Percentiles rank a stretch among this genome's conserved stretches.
These are phyloP conservation scores for Drosophila ochracea DNA, from an alignment of 2,888 invertebrate genomes.

Conservation along the genomic window DNA sequence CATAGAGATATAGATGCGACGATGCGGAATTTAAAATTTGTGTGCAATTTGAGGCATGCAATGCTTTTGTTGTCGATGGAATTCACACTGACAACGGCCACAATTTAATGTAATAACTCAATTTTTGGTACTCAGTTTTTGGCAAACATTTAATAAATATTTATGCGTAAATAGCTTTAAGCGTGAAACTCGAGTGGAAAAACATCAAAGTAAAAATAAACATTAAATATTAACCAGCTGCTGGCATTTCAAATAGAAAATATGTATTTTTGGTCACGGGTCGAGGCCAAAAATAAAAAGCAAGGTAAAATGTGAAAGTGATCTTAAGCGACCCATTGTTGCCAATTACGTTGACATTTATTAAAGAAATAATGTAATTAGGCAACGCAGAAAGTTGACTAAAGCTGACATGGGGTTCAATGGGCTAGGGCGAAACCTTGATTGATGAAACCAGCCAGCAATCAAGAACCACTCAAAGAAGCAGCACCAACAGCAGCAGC, in stretches of 20 bases:
- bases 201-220: constrained; percentile 63
- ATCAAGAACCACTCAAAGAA: constrained; percentile 48
- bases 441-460: constrained; percentile 68
- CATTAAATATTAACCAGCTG: constrained; percentile 65
- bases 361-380: constrained; percentile 75
- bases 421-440: constrained; percentile 53
- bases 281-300: not conserved
- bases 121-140: constrained; percentile 45
- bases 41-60: constrained; percentile 66
- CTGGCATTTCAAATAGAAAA: constrained; percentile 26
- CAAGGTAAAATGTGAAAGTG: constrained; percentile 8
- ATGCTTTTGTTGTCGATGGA: constrained; percentile 34
- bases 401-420: constrained; percentile 52
- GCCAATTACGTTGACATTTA: constrained; percentile 72
- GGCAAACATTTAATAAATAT: constrained; percentile 37
- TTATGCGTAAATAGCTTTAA: constrained; percentile 55
- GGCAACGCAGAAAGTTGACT: constrained; percentile 42
- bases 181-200: constrained; percentile 13
- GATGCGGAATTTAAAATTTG: constrained; percentile 75
- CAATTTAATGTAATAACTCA: constrained; percentile 51
- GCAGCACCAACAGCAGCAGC: not conserved
- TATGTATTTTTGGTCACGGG: not conserved
- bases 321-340: constrained; percentile 33
- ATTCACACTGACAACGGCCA: constrained; percentile 35
- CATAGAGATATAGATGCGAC: constrained; percentile 40